Base-by-base conservation (phyloP, 2,888 invertebrate species). In the Platycnemis pennipes region DNA sequence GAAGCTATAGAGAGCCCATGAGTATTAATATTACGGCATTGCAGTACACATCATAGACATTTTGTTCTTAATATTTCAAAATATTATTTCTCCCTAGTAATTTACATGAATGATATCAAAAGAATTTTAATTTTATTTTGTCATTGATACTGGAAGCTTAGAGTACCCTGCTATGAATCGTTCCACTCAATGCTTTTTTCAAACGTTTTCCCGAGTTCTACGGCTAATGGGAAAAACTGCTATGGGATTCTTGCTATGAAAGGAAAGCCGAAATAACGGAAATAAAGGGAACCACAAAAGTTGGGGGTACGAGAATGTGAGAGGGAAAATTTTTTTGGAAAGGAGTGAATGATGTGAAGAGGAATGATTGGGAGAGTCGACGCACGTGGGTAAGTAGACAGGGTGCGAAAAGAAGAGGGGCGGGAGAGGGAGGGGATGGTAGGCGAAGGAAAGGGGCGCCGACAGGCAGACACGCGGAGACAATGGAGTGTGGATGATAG, bases 401-500 rank as follows among this genome's bases (percentile, higher is more conserved):
- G 63, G 63, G 63, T 63, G 63, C 22, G 63, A 63, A 22, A 26
- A 2, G 26, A 26, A 63, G 63, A 22, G 19, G 63, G n/a, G 37
- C 8, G 7, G 42, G 22, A 56, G 19, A 42, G 8, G 22, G 37
- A 89, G 46, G 26, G n/a, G 45, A 37, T 31, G 53, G 63, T 19
- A 26, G 7, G 88, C n/a, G 5, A 26, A 3, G 56, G 56, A 4
- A 22, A 26, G 26, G n/a, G 45, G 87, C 45, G 45, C 46, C 87
- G 87, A 87, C 87, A 44, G n/a, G 2, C 46, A 22, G n/a, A 26
- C 26, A 63, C 46, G n/a, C 42, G n/a, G 49, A 53, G 37, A 42
- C 89, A 89, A 89, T 89, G 53, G 13, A 31, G 53, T 11, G 56
- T 19, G 53, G 89, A 56, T 89, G 42, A 49, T 26, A n/a, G 31